Evolutionary conservation across 2,113 vertebrate genomes (phyloP), one percentile per base, ranked within the genome.

Genomic region (Turnix velox): DNA sequence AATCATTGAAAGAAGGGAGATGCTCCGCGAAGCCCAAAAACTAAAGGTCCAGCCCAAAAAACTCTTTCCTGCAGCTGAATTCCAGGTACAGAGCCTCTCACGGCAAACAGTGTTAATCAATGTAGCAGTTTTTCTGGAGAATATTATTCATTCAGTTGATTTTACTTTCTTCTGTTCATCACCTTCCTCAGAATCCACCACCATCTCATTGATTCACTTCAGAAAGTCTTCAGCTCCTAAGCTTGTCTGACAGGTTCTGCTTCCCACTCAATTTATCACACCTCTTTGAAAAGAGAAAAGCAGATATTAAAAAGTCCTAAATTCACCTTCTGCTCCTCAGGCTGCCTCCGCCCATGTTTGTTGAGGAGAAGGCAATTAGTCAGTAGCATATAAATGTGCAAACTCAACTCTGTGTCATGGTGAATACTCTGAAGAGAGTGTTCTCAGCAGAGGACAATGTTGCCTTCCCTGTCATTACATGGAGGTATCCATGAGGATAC

Each of bases 41-140:
- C 27, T 22, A 12, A 96, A 74, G 35, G 23, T 83, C 35, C 93
- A 92, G 80, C 84, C 95, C 6, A 30, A 88, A 3, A 31, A 90
- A 31, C 88, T 97, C 71, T 65, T 94, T 20, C 95, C 97, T 40
- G 35, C 87, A 18, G 31, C 43, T 45, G 95, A 96, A 48, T 94
- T 97, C 75, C 94, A 98, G 98, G 98, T 99, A 97, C 11, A 24
- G 54, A 87, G 33, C 17, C n/a, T 24, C 59, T 66, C 18, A 6
- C 13, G 59, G 67, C 35, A 77, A 42, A 68, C 0, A 35, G 24
- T 7, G 1, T n/a, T 62, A 76, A 24, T 43, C 37, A 42, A 25
- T 1, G 0, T 4, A 31, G 86, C 18, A 67, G 46, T 8, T 48
- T 75, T 42, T 55, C 23, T 23, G 35, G 46, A 54, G n/a, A 79